These are phyloP conservation scores for Ictalurus furcatus DNA, from an alignment of 2,113 vertebrate species.

Conservation along the genomic window DNA sequence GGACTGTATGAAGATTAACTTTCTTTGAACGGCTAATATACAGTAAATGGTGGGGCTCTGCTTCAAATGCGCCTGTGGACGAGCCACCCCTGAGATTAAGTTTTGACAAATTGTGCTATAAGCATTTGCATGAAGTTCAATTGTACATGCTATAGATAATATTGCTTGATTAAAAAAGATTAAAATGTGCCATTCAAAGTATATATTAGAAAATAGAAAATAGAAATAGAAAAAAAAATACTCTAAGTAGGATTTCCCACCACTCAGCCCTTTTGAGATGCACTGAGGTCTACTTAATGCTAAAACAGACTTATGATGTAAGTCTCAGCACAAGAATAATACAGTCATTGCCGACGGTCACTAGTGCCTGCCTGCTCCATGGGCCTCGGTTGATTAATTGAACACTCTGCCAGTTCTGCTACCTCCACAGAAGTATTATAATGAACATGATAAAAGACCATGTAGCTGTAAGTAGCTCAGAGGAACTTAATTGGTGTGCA, in stretches of 20 bases:
- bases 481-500: conserved; percentile 43
- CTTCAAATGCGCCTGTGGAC: neutral
- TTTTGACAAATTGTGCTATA: neutral
- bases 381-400: conserved; percentile 11
- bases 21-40: neutral
- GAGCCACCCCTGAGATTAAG: neutral
- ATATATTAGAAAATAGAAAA: neutral
- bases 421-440: conserved; percentile 26
- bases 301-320: conserved; percentile 16
- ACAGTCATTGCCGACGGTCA: conserved; percentile 19
- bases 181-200: neutral
- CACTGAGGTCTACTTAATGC: neutral
- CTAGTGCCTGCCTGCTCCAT: conserved; percentile 6
- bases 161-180: neutral
- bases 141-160: neutral
- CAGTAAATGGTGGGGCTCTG: neutral
- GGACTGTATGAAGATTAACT: neutral
- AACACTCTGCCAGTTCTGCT: conserved; percentile 3
- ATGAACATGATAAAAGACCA: conserved; percentile 32
- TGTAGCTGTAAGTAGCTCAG: conserved; percentile 33
- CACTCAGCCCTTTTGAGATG: neutral
- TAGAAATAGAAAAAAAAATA: too few relatives aligned
- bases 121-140: neutral
- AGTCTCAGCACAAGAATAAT: conserved; percentile 15
- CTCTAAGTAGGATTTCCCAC: neutral